Base-by-base conservation (phyloP, 1,140 invertebrate species). In the Bombus sibiricus region DNA sequence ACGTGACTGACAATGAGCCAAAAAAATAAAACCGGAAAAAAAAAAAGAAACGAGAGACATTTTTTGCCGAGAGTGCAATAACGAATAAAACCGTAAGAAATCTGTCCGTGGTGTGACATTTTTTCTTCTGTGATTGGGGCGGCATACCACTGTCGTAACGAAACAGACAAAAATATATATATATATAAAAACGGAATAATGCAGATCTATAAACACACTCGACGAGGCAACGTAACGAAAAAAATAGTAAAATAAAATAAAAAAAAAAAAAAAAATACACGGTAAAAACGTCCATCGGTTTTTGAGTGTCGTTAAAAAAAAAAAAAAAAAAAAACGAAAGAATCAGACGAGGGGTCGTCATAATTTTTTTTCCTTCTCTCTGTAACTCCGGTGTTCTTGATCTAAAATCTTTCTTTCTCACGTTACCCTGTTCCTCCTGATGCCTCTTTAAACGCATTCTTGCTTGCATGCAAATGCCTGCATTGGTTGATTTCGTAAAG, bases 81-180 rank as follows among this genome's bases (percentile, higher is more conserved):
- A 81, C 78, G 75, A 77, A 13, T 88, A 80, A 92, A 88, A 92
- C 85, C 90, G 90, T 93, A 93, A 94, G 93, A 92, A 90, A 92
- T 79, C 89, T 93, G 90, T 95, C 91, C 93, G 93, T 94, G 89
- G 92, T 96, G 96, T 97, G 96, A 96, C 96, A 96, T 96, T 96
- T 96, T 96, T 96, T 96, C 95, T 95, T 96, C 95, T 97, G 96
- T 97, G 96, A 96, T 96, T 96, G 96, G 96, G 96, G 96, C 96
- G 95, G 95, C 96, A 96, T 96, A 96, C 96, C 95, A 94, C 89
- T 94, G 90, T 93, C 92, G 89, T 92, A 86, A 90, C 89, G 89
- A 92, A 91, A 92, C 88, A 92, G 90, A 92, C 88, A 78, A 75
- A 77, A 34, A 89, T 68, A 57, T 64, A 57, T 85, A 47, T n/a